phyloP scores from a whole-genome alignment of 1,140 invertebrate species.

The Drosophila kanapiae region DNA sequence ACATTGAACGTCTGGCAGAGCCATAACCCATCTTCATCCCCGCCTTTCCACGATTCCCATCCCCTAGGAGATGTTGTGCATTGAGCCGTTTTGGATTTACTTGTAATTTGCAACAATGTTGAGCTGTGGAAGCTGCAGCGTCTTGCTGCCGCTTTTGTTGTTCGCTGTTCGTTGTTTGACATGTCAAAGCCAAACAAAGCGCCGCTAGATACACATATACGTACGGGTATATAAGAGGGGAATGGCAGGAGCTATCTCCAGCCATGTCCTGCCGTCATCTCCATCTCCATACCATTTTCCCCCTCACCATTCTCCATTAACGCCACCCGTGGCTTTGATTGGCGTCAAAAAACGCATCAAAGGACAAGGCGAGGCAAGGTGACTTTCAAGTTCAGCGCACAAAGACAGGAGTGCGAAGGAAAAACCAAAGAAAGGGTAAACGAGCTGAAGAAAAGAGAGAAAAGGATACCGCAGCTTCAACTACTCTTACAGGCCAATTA shows the following conservation, averaged over 20 bases:
- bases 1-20: slow-evolving; percentile 66
- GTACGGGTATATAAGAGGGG: background rate
- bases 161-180: slow-evolving; percentile 58
- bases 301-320: slow-evolving; percentile 2
- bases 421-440: slow-evolving; percentile 6
- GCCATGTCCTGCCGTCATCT: background rate
- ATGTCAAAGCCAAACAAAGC: slow-evolving; percentile 75
- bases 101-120: slow-evolving; percentile 80
- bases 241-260: background rate
- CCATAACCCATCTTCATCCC: slow-evolving; percentile 48
- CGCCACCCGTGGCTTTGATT: slow-evolving; percentile 63
- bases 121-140: slow-evolving; percentile 41
- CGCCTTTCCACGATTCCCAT: background rate
- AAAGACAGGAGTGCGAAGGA: background rate
- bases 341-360: slow-evolving; percentile 80
- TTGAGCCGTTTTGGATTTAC: slow-evolving; percentile 69
- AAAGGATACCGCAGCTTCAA: background rate
- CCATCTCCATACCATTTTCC: background rate
- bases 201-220: slow-evolving; percentile 24
- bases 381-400: slow-evolving; percentile 71
- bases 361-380: slow-evolving; percentile 52
- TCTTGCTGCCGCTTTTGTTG: slow-evolving; percentile 45
- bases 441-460: background rate
- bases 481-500: slow-evolving; percentile 6
- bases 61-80: slow-evolving; percentile 56